Percentiles rank a stretch among this genome's conserved stretches.
Evolutionary conservation across 2,888 invertebrate species (phyloP).

Genomic region (Melinaea menophilus): DNA sequence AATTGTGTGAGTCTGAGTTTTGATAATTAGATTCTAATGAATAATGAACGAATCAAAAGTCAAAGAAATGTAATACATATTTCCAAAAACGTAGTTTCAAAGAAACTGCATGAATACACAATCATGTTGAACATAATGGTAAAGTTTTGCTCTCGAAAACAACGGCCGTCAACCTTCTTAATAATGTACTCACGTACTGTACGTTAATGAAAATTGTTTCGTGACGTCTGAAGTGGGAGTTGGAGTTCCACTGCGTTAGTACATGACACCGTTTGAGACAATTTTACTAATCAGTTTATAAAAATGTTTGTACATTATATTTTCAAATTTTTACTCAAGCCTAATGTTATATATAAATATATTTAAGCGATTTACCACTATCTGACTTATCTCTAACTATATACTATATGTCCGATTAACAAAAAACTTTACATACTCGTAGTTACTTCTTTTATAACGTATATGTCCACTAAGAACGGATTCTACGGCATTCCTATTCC

Average conservation of each 20-base stretch:
- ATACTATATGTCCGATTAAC: too few relatives aligned
- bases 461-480: too few relatives aligned
- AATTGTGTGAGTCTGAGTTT: too few relatives aligned
- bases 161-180: slow-evolving; percentile 42
- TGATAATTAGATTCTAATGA: too few relatives aligned
- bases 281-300: slow-evolving; percentile 3
- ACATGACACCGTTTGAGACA: slow-evolving; percentile 48
- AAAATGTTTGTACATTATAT: background rate
- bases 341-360: background rate
- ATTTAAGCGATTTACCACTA: background rate
- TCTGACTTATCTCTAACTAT: too few relatives aligned
- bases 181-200: slow-evolving; percentile 67
- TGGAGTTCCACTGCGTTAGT: slow-evolving; percentile 48
- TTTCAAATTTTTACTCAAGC: background rate
- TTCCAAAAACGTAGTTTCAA: slow-evolving; percentile 29
- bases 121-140: slow-evolving; percentile 50
- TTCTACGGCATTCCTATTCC: too few relatives aligned
- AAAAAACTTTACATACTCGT: too few relatives aligned
- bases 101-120: slow-evolving; percentile 45
- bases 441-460: too few relatives aligned
- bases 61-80: slow-evolving; percentile 21
- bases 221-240: slow-evolving; percentile 62
- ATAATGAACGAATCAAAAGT: too few relatives aligned
- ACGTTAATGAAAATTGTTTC: slow-evolving; percentile 72
- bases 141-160: slow-evolving; percentile 49